phyloP scores from a whole-genome alignment of 2,113 vertebrate genomes.

The Rattus norvegicus region DNA sequence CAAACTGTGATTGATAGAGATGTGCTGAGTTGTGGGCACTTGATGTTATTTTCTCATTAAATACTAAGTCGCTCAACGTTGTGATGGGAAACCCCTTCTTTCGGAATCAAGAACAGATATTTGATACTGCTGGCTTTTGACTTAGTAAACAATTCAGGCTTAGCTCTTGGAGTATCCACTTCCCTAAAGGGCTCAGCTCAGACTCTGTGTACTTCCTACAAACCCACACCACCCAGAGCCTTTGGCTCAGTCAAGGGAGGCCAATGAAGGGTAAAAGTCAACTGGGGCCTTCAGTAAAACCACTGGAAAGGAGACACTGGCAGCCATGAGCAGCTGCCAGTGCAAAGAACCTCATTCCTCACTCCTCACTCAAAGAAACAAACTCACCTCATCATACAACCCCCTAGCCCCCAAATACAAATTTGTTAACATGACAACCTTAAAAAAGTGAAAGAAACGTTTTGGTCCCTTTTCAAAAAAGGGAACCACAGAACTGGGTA shows the following conservation, averaged over 20 bases:
- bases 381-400: too few relatives aligned
- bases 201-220: not conserved
- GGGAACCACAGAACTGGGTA: not conserved
- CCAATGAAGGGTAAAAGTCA: not conserved
- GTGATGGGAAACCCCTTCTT: not conserved
- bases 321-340: not conserved
- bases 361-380: too few relatives aligned
- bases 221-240: too few relatives aligned
- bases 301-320: not conserved
- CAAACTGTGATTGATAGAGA: too few relatives aligned
- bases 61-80: not conserved
- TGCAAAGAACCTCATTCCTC: not conserved
- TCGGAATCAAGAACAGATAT: not conserved
- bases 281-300: not conserved
- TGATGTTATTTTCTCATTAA: not conserved
- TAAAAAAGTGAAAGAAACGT: not conserved
- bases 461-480: conserved; percentile 1
- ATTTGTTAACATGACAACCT: not conserved
- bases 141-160: not conserved
- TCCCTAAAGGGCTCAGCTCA: not conserved
- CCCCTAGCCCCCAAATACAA: too few relatives aligned
- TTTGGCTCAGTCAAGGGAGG: not conserved
- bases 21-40: too few relatives aligned
- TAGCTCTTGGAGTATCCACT: not conserved
- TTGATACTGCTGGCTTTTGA: not conserved